These are phyloP conservation scores for Erethizon dorsatum DNA, from an alignment of 2,797 vertebrate species.

Conservation along the genomic window DNA sequence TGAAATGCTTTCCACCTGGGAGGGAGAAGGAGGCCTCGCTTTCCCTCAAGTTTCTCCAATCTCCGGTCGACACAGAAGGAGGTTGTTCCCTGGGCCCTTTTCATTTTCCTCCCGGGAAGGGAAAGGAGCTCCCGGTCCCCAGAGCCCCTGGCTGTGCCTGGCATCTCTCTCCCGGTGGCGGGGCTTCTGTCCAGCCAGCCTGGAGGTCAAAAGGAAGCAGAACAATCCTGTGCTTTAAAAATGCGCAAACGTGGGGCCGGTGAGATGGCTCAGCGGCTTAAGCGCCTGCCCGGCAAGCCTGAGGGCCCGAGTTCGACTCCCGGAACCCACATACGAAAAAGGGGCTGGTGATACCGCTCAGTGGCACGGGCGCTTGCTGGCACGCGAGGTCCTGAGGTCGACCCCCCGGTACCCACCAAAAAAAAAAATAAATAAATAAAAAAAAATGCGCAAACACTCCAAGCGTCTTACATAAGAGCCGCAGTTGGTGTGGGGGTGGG, in stretches of 20 bases:
- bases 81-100: slow-evolving; percentile 69
- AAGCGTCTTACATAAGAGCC: not conserved
- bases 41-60: not conserved
- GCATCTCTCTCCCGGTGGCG: not conserved
- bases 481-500: not conserved
- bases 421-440: too few species aligned
- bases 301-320: too few species aligned
- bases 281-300: too few species aligned
- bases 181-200: not conserved
- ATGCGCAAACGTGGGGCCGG: not conserved
- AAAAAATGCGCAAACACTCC: not conserved
- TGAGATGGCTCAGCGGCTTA: too few species aligned
- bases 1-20: slow-evolving; percentile 91
- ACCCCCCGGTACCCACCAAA: too few species aligned
- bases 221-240: not conserved
- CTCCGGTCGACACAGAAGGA: slow-evolving; percentile 79
- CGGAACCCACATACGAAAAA: too few species aligned
- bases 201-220: not conserved
- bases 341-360: too few species aligned
- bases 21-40: slow-evolving; percentile 84
- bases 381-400: too few species aligned
- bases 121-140: not conserved
- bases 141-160: too few species aligned
- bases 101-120: not conserved
- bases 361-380: too few species aligned